phyloP scores from a whole-genome alignment of 2,113 vertebrate species.

The Lontra canadensis region DNA sequence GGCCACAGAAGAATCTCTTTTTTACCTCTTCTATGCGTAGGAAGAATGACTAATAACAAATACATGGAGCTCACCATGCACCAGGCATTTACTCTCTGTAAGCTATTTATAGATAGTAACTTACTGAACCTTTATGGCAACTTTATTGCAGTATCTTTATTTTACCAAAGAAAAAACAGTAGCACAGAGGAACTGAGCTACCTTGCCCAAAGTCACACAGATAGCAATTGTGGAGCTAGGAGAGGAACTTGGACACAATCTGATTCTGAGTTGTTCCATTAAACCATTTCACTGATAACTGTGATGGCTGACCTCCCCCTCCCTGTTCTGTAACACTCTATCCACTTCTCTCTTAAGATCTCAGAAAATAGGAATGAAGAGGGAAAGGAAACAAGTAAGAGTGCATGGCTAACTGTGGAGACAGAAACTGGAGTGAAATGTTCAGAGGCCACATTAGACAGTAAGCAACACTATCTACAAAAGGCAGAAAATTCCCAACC shows the following conservation, averaged over 20 bases:
- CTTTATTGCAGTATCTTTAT: not conserved
- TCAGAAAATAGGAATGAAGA: conserved; percentile 11
- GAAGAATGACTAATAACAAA: not conserved
- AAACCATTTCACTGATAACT: not conserved
- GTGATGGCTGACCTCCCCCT: not conserved
- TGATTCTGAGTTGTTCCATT: not conserved
- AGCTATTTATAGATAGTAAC: not conserved
- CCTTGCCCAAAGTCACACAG: not conserved
- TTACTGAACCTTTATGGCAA: not conserved
- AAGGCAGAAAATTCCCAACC: not conserved
- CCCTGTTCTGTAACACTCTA: not conserved
- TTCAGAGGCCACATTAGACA: not conserved
- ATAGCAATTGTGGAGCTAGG: not conserved
- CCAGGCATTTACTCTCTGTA: not conserved
- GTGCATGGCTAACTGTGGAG: not conserved
- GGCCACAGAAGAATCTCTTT: not conserved
- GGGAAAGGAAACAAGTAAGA: not conserved
- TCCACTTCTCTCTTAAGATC: not conserved
- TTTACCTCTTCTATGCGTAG: not conserved
- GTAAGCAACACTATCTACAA: not conserved
- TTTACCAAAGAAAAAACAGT: not conserved
- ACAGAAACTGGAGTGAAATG: not conserved
- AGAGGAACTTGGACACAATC: not conserved
- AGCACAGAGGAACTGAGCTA: not conserved
- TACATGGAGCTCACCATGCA: not conserved